phyloP scores from a whole-genome alignment of 2,113 vertebrate genomes.

The Thinocorus orbignyianus region DNA sequence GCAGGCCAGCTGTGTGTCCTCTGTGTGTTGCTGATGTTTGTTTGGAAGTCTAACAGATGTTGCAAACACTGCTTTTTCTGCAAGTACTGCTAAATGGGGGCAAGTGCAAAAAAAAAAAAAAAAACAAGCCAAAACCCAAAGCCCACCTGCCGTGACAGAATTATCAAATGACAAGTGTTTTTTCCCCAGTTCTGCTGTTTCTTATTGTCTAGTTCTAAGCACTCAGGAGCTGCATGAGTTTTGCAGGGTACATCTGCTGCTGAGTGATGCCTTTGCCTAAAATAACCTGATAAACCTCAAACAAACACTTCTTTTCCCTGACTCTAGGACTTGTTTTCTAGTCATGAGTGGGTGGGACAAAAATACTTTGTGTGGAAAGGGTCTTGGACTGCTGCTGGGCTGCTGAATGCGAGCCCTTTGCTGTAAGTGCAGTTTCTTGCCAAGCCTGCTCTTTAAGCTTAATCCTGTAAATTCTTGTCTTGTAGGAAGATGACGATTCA shows the following conservation, averaged over 20 bases:
- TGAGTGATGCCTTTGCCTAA: background rate
- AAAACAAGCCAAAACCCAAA: background rate
- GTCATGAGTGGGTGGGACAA: constrained; percentile 1
- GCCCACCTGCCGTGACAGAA: background rate
- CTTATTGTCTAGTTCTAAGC: background rate
- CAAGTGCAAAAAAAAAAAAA: background rate
- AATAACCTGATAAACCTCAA: background rate
- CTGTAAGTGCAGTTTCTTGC: constrained; percentile 62
- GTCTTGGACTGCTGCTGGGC: constrained; percentile 28
- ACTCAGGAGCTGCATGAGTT: background rate
- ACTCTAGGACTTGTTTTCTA: background rate
- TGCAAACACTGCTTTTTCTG: constrained; percentile 3
- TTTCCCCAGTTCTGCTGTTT: background rate
- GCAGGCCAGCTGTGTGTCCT: constrained; percentile 5
- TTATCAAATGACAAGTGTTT: background rate
- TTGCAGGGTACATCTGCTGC: background rate
- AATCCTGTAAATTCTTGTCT: constrained; percentile 88
- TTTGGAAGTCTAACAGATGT: background rate
- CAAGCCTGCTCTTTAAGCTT: constrained; percentile 73
- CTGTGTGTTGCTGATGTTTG: background rate
- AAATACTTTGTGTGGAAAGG: constrained; percentile 10
- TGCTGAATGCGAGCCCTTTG: constrained; percentile 37
- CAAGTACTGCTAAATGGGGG: background rate
- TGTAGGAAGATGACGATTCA: constrained; percentile 96
- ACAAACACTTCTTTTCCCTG: background rate